Base-by-base conservation (phyloP, 2,888 invertebrate species). In the Eupeodes latifasciatus region DNA sequence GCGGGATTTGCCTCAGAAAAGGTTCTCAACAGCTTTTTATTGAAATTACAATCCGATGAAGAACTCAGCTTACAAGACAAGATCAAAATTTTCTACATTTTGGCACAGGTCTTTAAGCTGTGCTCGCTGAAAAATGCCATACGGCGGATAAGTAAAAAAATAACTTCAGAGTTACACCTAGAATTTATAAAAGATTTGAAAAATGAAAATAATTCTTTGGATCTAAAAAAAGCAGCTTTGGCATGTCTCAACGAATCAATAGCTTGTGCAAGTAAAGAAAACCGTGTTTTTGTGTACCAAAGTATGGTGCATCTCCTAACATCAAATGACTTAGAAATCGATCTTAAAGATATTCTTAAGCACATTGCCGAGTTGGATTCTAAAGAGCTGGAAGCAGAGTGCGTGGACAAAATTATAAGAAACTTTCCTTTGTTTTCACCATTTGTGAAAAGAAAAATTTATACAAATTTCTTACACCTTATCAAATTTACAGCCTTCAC, bases 71-170 rank as follows among this genome's bases (percentile, higher is more conserved):
- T 89, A 5, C 92, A 92, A 14, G 91, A 92, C 49, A 91, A 91
- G 14, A 90, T 91, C 7, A 90, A 91, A 80, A 91, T 93, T 9
- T 92, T 92, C 67, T 90, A 90, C 44, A 91, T 92, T 49, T 89
- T 93, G 0, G 90, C 91, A 2, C 91, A 92, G 84, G 90, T 93
- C 0, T 92, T 92, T 64, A 91, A 91, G 76, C 89, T 93, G 6
- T 90, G 91, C 16, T 85, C 90, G 0, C 4, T 67, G 14, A 89
- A 82, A 61, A 86, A 89, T 40, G 69, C 75, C 10, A 69, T 90
- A 51, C 40, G 83, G n/a, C 57, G 89, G 5, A 90, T 96, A 92
- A 94, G 93, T 90, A 94, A 94, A 2, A 94, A 94, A 85, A 94
- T 94, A 40, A 90, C 90, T 67, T 40, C n/a, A 85, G 44, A 86